Percentiles rank a stretch among this genome's conserved stretches.
These are phyloP conservation scores for Drosophila serrata DNA, from an alignment of 1,140 invertebrate genomes.

Conservation along the genomic window DNA sequence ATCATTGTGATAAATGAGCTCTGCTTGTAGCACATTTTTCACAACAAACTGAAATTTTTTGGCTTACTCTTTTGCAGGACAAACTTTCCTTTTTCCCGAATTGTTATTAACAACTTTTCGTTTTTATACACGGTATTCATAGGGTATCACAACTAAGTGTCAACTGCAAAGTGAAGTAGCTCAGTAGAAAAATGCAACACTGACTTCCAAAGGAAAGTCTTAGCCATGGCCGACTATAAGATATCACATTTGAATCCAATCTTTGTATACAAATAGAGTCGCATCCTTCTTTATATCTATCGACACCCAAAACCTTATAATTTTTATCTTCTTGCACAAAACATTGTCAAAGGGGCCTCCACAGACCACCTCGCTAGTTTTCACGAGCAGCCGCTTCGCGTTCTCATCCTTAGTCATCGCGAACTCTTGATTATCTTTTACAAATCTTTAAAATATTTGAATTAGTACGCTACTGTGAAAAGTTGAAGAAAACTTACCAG, in stretches of 20 bases:
- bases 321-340: neutral
- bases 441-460: no score
- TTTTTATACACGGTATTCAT: slow-evolving; percentile 1
- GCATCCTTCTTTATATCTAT: no score
- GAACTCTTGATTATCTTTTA: no score
- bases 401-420: neutral
- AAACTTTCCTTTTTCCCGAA: slow-evolving; percentile 57
- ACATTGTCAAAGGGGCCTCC: neutral
- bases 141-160: neutral
- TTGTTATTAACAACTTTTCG: slow-evolving; percentile 73
- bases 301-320: no score
- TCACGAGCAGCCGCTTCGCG: neutral
- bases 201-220: neutral
- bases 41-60: slow-evolving; percentile 47
- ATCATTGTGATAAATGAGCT: slow-evolving; percentile 76
- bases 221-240: no score
- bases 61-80: slow-evolving; percentile 13
- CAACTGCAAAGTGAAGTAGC: neutral
- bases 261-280: no score
- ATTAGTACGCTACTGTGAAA: neutral
- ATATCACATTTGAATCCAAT: no score
- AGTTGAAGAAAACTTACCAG: neutral
- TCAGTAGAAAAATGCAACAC: no score
- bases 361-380: neutral
- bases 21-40: slow-evolving; percentile 61